phyloP scores from a whole-genome alignment of 2,797 vertebrate genomes.

The Sandelia bainsii region DNA sequence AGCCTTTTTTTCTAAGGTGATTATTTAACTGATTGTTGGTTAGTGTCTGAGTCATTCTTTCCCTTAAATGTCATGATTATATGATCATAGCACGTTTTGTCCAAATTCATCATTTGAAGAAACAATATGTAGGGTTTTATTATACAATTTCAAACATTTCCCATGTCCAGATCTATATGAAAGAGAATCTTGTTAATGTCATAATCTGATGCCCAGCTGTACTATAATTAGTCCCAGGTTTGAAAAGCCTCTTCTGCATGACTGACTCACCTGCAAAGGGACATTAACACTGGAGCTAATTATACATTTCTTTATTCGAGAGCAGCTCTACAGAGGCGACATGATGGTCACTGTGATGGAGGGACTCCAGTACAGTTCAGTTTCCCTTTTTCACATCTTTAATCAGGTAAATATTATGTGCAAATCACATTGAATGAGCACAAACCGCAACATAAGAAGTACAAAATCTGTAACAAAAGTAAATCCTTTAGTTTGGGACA shows the following conservation, averaged over 20 bases:
- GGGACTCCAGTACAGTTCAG: neutral
- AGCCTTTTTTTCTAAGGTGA: neutral
- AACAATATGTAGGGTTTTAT: neutral
- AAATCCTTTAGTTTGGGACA: neutral
- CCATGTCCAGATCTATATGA: neutral
- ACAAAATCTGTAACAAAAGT: too few relatives aligned
- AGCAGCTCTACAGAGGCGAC: neutral
- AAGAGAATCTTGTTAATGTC: neutral
- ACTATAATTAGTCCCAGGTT: neutral
- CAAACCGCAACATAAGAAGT: neutral
- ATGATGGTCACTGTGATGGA: neutral
- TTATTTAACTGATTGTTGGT: too few relatives aligned
- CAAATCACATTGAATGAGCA: neutral
- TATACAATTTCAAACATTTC: neutral
- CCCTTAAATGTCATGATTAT: neutral
- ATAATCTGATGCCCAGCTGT: neutral
- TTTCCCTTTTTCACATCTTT: neutral
- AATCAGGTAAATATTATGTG: neutral
- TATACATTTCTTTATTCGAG: neutral
- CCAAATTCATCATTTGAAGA: neutral
- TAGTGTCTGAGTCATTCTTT: too few relatives aligned
- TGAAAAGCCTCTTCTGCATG: neutral
- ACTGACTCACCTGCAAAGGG: neutral
- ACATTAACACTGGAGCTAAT: neutral
- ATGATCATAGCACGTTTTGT: neutral